Conservation (phyloP, 2,888 invertebrate species). For the Ptychoptera contaminata region DNA sequence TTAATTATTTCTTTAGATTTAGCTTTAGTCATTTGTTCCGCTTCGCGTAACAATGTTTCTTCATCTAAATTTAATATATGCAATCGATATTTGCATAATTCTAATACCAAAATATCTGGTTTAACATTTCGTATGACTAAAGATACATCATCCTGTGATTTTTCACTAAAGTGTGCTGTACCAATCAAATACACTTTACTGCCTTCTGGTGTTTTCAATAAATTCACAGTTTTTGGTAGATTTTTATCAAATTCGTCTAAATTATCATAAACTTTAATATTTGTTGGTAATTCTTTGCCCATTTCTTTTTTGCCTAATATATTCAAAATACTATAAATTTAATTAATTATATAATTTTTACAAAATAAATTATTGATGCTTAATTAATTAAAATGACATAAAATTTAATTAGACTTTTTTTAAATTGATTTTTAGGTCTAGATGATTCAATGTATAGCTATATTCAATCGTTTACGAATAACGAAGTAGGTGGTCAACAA, state of each 20-base stretch:
- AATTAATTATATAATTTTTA: background rate
- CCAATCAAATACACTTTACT: constrained; percentile 80
- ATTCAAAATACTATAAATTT: background rate
- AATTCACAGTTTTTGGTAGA: constrained; percentile 45
- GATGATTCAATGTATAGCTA: constrained; percentile 55
- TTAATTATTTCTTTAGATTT: constrained; percentile 29
- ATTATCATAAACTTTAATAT: constrained; percentile 7
- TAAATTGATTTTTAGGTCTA: constrained; percentile 18
- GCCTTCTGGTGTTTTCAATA: constrained; percentile 53
- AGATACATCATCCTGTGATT: constrained; percentile 84
- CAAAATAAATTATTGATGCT: background rate
- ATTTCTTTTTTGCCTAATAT: too few relatives aligned
- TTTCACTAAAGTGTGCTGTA: constrained; percentile 84
- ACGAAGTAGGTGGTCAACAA: constrained; percentile 60
- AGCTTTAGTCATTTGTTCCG: constrained; percentile 62
- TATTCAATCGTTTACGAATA: constrained; percentile 62
- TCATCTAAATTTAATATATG: constrained; percentile 79
- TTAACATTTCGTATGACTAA: constrained; percentile 24
- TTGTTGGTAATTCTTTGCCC: constrained; percentile 1
- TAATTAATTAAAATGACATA: background rate
- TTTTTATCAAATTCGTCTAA: constrained; percentile 14
- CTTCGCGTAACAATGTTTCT: constrained; percentile 65
- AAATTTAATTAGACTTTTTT: background rate
- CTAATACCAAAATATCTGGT: constrained; percentile 74
- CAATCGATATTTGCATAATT: constrained; percentile 70